phyloP scores from a whole-genome alignment of 1,140 invertebrate genomes.

The Drosophila equinoxialis region DNA sequence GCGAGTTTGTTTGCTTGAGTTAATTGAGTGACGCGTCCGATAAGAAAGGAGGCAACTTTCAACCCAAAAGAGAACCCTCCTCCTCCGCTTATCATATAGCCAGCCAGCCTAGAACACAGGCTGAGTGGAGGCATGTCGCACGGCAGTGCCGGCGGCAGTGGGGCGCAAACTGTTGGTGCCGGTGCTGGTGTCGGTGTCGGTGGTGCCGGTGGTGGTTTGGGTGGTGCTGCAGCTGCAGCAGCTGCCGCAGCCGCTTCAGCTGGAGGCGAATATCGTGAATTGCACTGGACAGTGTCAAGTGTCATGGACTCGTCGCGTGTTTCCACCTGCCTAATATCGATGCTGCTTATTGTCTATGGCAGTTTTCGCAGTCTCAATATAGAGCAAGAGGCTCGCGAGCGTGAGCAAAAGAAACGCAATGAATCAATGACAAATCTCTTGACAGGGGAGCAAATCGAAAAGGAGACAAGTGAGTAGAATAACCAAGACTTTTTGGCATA shows the following conservation, averaged over 20 bases:
- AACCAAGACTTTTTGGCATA: not conserved
- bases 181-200: conserved; percentile 58
- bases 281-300: conserved; percentile 92
- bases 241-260: conserved; percentile 48
- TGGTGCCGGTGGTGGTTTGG: conserved; percentile 39
- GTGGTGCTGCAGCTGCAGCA: conserved; percentile 53
- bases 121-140: conserved; percentile 65
- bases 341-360: conserved; percentile 98
- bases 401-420: conserved; percentile 90
- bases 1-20: conserved; percentile 22
- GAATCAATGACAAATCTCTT: conserved; percentile 85
- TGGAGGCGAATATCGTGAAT: conserved; percentile 84
- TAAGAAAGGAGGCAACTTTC: conserved; percentile 24
- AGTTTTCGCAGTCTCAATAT: conserved; percentile 96
- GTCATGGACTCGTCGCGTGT: conserved; percentile 97
- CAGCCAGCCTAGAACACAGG: not conserved
- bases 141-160: conserved; percentile 63
- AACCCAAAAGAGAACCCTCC: not conserved
- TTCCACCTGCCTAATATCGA: conserved; percentile 98
- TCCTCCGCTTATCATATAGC: not conserved
- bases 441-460: conserved; percentile 83
- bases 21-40: conserved; percentile 19
- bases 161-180: conserved; percentile 60
- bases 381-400: conserved; percentile 95
- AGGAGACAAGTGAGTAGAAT: conserved; percentile 76